Conservation (phyloP, 2,888 invertebrate genomes). For the Drosophila ezoana region DNA sequence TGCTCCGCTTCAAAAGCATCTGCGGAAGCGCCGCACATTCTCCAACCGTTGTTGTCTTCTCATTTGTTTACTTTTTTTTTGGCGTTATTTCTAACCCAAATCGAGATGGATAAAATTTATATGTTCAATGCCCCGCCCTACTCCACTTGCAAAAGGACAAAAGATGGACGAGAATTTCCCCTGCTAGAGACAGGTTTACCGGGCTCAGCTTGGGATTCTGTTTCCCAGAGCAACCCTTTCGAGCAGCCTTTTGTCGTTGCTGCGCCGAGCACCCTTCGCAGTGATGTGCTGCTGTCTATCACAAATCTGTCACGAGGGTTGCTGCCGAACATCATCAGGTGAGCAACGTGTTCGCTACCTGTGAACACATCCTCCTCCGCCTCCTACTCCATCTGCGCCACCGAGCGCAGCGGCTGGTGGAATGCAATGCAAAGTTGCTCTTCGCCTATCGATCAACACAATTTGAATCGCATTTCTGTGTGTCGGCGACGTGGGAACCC, state of each 20-base stretch:
- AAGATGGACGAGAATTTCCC: slow-evolving; percentile 16
- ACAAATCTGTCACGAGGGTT: slow-evolving; percentile 58
- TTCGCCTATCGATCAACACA: slow-evolving; percentile 67
- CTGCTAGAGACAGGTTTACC: slow-evolving; percentile 2
- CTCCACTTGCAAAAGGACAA: slow-evolving; percentile 25
- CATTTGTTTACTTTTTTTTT: slow-evolving; percentile 18
- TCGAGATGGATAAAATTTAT: slow-evolving; percentile 33
- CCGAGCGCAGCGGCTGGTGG: neutral
- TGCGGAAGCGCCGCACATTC: slow-evolving; percentile 46
- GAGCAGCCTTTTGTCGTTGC: slow-evolving; percentile 6
- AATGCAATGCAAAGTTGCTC: slow-evolving; percentile 42
- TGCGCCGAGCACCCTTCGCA: slow-evolving; percentile 41
- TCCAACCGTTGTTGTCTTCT: slow-evolving; percentile 1
- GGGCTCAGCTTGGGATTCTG: neutral
- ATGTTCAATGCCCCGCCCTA: slow-evolving; percentile 16
- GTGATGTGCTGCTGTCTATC: slow-evolving; percentile 43
- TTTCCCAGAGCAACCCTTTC: slow-evolving; percentile 53
- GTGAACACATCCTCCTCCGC: slow-evolving; percentile 19
- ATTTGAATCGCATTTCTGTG: slow-evolving; percentile 73
- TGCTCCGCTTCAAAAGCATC: slow-evolving; percentile 52
- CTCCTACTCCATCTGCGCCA: slow-evolving; percentile 1
- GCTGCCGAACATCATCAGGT: slow-evolving; percentile 18
- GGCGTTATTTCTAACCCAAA: slow-evolving; percentile 63
- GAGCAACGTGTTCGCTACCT: slow-evolving; percentile 10
- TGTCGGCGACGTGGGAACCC: slow-evolving; percentile 61